A percentile compares a stretch with the other conserved stretches of the same genome.
These are phyloP conservation scores for Periophthalmus magnuspinnatus DNA, from an alignment of 2,797 vertebrate species.

Conservation along the genomic window DNA sequence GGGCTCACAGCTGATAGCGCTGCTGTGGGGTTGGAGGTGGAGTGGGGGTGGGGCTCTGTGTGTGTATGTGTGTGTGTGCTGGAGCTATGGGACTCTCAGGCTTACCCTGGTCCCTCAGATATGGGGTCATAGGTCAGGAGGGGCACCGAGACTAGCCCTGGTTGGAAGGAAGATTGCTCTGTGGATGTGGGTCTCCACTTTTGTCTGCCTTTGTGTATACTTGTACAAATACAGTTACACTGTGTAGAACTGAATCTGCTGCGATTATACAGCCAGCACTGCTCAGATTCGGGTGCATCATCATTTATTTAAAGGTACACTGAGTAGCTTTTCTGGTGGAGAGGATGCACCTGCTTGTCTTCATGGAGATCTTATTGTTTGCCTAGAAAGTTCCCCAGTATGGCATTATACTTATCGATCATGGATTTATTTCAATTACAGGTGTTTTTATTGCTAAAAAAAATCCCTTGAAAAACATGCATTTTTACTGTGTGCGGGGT, in stretches of 20 bases:
- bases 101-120: constrained; percentile 71
- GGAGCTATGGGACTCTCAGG: constrained; percentile 66
- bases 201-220: background rate
- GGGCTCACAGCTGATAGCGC: constrained; percentile 75
- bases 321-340: background rate
- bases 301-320: background rate
- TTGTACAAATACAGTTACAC: background rate
- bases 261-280: background rate
- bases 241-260: background rate
- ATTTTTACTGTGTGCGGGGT: background rate
- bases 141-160: constrained; percentile 42
- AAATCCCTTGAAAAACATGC: background rate
- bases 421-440: background rate
- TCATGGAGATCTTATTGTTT: background rate
- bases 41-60: constrained; percentile 39
- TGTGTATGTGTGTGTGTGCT: constrained; percentile 33
- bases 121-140: constrained; percentile 68
- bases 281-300: background rate
- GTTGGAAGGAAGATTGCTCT: constrained; percentile 25
- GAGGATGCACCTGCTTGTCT: background rate
- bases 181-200: constrained; percentile 11
- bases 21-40: constrained; percentile 67
- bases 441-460: too few species aligned
- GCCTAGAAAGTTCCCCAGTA: background rate
- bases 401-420: background rate